Conservation (phyloP, 2,888 invertebrate genomes). For the Drosophila colorata region DNA sequence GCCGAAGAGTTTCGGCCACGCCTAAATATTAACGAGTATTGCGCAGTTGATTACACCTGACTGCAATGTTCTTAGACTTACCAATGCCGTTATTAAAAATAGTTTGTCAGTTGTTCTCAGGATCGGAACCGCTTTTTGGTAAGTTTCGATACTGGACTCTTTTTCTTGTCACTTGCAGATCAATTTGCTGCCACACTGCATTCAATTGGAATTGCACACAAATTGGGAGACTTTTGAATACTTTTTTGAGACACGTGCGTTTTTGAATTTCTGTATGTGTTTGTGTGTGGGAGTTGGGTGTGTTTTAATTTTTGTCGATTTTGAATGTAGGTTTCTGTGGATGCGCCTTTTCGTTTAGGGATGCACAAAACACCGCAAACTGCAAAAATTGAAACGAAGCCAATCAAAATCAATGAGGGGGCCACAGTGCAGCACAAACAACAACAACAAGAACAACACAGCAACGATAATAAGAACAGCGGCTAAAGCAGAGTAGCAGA, state of each 20-base stretch:
- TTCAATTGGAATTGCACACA: constrained; percentile 18
- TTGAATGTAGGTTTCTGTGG: constrained; percentile 50
- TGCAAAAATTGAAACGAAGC: constrained; percentile 47
- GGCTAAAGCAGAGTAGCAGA: constrained; percentile 23
- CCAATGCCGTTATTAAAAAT: constrained; percentile 3
- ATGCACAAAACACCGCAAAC: constrained; percentile 62
- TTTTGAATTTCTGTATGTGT: constrained; percentile 16
- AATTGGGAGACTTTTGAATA: constrained; percentile 27
- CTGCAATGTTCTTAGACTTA: constrained; percentile 16
- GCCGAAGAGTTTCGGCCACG: no score
- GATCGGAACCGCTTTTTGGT: constrained; percentile 1
- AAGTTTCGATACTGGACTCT: constrained; percentile 1
- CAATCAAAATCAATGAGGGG: constrained; percentile 54
- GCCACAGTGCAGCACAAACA: constrained; percentile 26
- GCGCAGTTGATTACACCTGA: no score
- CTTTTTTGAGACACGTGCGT: constrained; percentile 34
- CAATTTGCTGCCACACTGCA: constrained; percentile 16
- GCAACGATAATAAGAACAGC: constrained; percentile 20
- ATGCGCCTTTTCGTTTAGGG: constrained; percentile 34
- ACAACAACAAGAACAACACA: constrained; percentile 19
- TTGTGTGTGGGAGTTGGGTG: constrained; percentile 18
- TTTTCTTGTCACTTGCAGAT: constrained; percentile 19
- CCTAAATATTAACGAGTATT: no score
- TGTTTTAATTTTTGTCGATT: constrained; percentile 48
- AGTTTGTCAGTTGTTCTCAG: not conserved